A percentile compares a stretch with the other conserved stretches of the same genome.
phyloP scores from a whole-genome alignment of 2,888 invertebrate species.

The Stenurella melanura region DNA sequence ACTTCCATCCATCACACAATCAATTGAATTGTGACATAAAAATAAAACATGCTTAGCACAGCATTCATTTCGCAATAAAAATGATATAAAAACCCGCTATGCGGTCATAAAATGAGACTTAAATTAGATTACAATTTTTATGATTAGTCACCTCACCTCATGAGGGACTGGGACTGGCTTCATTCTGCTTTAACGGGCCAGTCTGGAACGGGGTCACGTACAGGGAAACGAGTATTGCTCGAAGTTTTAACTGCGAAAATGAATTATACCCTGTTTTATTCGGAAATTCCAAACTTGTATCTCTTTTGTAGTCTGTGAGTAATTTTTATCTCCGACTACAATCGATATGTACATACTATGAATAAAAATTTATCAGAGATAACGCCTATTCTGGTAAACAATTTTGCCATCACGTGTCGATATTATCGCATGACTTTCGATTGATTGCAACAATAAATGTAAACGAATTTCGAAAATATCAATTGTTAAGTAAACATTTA shows the following conservation, averaged over 20 bases:
- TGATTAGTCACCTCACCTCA: constrained; percentile 19
- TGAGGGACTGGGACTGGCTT: constrained; percentile 7
- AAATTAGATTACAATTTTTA: constrained; percentile 35
- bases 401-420: no score
- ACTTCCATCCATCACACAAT: constrained; percentile 20
- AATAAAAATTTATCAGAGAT: no score
- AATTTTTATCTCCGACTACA: background rate
- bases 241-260: no score
- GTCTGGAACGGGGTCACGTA: background rate
- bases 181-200: background rate
- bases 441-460: no score
- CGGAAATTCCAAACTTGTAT: background rate
- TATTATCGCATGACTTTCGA: no score
- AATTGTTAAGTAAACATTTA: no score
- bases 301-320: background rate
- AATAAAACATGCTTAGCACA: constrained; percentile 29
- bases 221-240: background rate
- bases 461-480: no score
- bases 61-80: constrained; percentile 32
- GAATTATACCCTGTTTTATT: no score
- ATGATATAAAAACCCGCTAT: constrained; percentile 35
- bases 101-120: constrained; percentile 23
- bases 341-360: no score
- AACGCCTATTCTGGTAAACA: no score
- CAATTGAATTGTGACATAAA: constrained; percentile 30